phyloP scores from a whole-genome alignment of 2,797 vertebrate genomes.

The Nasua narica region DNA sequence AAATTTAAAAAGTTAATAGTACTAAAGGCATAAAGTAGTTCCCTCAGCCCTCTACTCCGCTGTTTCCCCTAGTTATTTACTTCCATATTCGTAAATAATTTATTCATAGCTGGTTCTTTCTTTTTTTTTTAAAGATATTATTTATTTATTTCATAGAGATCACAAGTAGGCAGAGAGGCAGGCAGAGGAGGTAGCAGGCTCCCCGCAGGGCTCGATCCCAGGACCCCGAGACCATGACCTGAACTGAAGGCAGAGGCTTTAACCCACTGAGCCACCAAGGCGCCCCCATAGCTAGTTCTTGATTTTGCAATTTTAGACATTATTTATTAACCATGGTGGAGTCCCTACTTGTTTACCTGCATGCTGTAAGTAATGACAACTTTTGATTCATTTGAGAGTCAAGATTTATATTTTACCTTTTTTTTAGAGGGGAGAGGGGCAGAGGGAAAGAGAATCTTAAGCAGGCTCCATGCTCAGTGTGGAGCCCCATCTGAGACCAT shows the following conservation, averaged over 20 bases:
- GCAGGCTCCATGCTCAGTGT: not conserved
- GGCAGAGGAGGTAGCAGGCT: too few relatives aligned
- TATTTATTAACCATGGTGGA: not conserved
- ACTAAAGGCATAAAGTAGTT: not conserved
- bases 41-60: not conserved
- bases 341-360: not conserved
- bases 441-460: not conserved
- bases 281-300: not conserved
- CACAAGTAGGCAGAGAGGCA: too few relatives aligned
- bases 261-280: too few relatives aligned
- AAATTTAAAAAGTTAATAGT: not conserved
- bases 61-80: not conserved
- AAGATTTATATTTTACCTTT: constrained; percentile 1
- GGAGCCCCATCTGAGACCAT: not conserved
- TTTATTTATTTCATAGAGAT: not conserved
- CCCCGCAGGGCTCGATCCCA: too few relatives aligned
- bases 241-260: too few relatives aligned
- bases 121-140: not conserved
- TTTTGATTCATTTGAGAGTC: not conserved
- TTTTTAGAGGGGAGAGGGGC: not conserved
- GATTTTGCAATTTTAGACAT: not conserved
- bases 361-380: not conserved
- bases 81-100: not conserved
- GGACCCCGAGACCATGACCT: too few relatives aligned
- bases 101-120: not conserved